These are phyloP conservation scores for Keiferia lycopersicella DNA, from an alignment of 2,888 invertebrate species.

Conservation along the genomic window DNA sequence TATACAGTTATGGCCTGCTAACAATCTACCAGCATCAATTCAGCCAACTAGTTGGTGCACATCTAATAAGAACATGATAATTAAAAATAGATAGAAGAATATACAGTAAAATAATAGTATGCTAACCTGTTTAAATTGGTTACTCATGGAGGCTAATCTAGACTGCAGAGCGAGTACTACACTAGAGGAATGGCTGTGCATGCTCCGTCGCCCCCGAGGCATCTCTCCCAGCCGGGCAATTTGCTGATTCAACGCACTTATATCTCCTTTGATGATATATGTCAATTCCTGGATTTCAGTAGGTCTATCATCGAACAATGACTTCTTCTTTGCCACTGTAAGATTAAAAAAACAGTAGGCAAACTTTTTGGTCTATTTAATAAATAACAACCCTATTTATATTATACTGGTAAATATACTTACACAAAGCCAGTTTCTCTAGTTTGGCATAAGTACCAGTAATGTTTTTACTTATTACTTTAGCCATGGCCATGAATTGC, in stretches of 20 bases:
- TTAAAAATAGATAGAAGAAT: background rate
- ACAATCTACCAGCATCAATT: too few species aligned
- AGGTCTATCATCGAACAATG: slow-evolving; percentile 97
- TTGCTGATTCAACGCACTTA: slow-evolving; percentile 96
- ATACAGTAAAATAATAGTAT: background rate
- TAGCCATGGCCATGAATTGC: slow-evolving; percentile 97
- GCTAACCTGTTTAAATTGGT: slow-evolving; percentile 95
- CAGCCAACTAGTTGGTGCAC: too few species aligned
- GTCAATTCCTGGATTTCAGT: slow-evolving; percentile 98
- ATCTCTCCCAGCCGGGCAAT: slow-evolving; percentile 95
- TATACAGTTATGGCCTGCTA: too few species aligned
- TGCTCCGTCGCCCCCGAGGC: slow-evolving; percentile 89
- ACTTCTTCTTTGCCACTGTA: slow-evolving; percentile 97
- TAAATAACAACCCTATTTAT: background rate
- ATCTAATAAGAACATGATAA: too few species aligned
- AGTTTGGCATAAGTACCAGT: slow-evolving; percentile 97
- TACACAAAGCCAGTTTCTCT: slow-evolving; percentile 96
- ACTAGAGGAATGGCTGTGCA: slow-evolving; percentile 95
- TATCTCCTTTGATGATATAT: slow-evolving; percentile 97
- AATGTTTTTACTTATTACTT: slow-evolving; percentile 96
- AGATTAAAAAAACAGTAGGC: slow-evolving; percentile 45
- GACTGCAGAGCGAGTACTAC: slow-evolving; percentile 96
- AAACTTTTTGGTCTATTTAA: background rate
- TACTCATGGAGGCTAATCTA: slow-evolving; percentile 97
- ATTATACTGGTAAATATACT: slow-evolving; percentile 61